A percentile compares a stretch with the other conserved stretches of the same genome.
Conservation (phyloP, 2,113 vertebrate species). For the Numenius arquata region DNA sequence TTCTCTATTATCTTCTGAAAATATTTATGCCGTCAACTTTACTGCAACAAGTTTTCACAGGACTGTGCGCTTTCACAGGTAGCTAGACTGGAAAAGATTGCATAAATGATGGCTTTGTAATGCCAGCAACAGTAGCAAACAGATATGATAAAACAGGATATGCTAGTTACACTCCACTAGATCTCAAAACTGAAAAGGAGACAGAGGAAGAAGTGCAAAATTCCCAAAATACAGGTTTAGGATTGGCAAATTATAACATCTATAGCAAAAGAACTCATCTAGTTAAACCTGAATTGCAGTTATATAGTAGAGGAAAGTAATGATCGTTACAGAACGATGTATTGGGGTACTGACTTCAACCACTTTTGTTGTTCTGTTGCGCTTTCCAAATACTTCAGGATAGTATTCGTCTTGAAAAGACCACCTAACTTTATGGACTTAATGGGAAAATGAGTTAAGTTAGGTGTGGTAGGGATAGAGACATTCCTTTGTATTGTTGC, state of each 20-base stretch:
- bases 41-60: not conserved
- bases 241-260: not conserved
- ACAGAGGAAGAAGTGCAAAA: not conserved
- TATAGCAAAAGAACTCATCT: not conserved
- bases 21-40: not conserved
- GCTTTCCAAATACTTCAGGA: not conserved
- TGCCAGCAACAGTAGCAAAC: not conserved
- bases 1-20: not conserved
- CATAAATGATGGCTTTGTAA: not conserved
- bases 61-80: not conserved
- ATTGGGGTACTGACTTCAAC: not conserved
- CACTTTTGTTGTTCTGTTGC: not conserved
- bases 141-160: not conserved
- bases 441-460: not conserved
- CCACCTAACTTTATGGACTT: not conserved
- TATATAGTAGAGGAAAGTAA: not conserved
- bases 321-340: not conserved
- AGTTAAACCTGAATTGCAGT: not conserved
- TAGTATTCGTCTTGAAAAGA: not conserved
- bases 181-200: not conserved
- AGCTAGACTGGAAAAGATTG: not conserved
- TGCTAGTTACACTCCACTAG: not conserved
- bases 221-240: not conserved
- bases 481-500: not conserved
- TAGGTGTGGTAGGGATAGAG: not conserved